Evolutionary conservation across 2,113 vertebrate genomes (phyloP).

Genomic region (Ursus arctos): DNA sequence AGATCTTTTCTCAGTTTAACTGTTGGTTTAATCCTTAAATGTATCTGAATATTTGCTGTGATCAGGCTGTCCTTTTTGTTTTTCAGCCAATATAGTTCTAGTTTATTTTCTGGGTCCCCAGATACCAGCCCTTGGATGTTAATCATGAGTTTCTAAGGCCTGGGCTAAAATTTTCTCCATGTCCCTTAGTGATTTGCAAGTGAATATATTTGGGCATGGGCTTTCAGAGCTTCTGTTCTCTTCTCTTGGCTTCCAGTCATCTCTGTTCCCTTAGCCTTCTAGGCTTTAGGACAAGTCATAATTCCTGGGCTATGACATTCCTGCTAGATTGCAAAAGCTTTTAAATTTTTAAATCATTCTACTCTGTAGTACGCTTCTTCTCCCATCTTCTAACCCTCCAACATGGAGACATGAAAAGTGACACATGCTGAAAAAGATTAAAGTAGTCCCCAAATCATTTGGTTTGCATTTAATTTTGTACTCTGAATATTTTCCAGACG

Average conservation of each 20-base stretch:
- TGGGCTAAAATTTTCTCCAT: background rate
- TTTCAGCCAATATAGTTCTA: background rate
- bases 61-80: background rate
- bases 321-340: background rate
- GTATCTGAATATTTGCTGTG: background rate
- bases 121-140: background rate
- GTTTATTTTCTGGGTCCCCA: background rate
- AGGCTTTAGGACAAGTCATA: background rate
- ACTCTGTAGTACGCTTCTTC: background rate
- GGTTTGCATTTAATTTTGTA: background rate
- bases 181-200: background rate
- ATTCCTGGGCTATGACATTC: background rate
- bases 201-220: background rate
- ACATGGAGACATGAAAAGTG: background rate
- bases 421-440: background rate
- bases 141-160: background rate
- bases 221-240: background rate
- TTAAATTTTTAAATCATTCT: background rate
- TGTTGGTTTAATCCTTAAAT: background rate
- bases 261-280: background rate
- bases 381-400: background rate
- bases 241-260: background rate
- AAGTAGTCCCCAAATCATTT: background rate
- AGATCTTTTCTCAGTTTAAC: background rate
- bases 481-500: background rate